These are phyloP conservation scores for Arvicanthis niloticus DNA, from an alignment of 2,113 vertebrate species.

Conservation along the genomic window DNA sequence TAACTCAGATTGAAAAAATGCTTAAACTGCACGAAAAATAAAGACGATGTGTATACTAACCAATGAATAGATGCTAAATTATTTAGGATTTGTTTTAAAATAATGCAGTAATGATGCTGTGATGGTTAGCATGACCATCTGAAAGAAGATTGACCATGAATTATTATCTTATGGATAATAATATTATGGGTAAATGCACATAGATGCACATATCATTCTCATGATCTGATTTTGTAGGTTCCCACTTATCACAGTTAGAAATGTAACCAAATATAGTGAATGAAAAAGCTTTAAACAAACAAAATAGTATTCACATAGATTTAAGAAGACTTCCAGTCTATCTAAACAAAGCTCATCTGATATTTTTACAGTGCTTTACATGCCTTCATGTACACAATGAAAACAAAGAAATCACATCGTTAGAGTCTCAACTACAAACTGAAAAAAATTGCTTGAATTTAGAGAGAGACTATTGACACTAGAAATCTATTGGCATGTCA, in stretches of 20 bases:
- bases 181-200: background rate
- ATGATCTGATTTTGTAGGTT: background rate
- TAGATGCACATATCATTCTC: background rate
- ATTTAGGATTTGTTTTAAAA: background rate
- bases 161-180: background rate
- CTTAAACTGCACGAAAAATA: background rate
- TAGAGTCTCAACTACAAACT: background rate
- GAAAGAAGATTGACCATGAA: background rate
- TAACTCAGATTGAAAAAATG: background rate
- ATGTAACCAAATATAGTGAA: background rate
- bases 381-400: background rate
- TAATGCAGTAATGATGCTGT: background rate
- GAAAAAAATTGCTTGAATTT: constrained; percentile 30
- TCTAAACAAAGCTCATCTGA: constrained; percentile 63
- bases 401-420: background rate
- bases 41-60: background rate
- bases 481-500: background rate
- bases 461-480: background rate
- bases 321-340: constrained; percentile 65
- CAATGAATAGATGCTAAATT: background rate
- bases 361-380: background rate
- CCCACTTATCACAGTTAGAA: background rate
- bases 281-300: background rate
- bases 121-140: background rate
- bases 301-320: constrained; percentile 74